Evolutionary conservation across 23 tunicate genomes (phyloP), one percentile per base, ranked within the genome.

Genomic region (Botrylloides violaceus): DNA sequence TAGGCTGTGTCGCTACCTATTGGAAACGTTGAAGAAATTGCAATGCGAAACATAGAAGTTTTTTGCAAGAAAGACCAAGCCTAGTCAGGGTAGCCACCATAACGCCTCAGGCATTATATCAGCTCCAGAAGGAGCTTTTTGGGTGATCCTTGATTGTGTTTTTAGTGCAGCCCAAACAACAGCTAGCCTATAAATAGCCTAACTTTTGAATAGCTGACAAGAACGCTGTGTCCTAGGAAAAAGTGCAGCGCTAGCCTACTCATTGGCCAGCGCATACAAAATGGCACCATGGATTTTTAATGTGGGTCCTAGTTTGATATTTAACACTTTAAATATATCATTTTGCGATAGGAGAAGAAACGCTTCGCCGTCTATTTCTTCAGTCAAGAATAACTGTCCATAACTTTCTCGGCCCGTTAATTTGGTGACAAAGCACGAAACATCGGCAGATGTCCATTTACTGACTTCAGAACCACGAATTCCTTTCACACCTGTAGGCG

Each of bases 361-460:
- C 2, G 84, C 81, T 34, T 85, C 84, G 3, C 94, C 94, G 58
- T 85, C 94, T 21, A 85, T 66, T 75, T 85, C 94, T 43, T 85
- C 84, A 3, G 49, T 29, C 28, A 59, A 28, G 36, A 85, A 85
- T 4, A 68, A 23, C 2, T 66, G 48, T 23, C 77, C 84, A 62
- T 60, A 80, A 22, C 79, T 77, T 15, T 65, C 49, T 66, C 73
- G 70, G 33, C 94, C 94, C 23, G 94, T 85, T 2, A 85, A 35
- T 49, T 38, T 68, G 2, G 25, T 49, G 29, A 85, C 81, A 48
- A 85, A 85, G 7, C 64, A 24, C 7, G 81, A 68, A 26, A 85
- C 94, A 53, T 75, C 75, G 0, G 25, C 63, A 1, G 74, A 31
- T 7, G 73, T 47, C 94, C 94, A 85, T 19, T 36, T 62, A 12